These are phyloP conservation scores for Trididemnum nubilum DNA, from an alignment of 23 tunicate genomes.

Conservation along the genomic window DNA sequence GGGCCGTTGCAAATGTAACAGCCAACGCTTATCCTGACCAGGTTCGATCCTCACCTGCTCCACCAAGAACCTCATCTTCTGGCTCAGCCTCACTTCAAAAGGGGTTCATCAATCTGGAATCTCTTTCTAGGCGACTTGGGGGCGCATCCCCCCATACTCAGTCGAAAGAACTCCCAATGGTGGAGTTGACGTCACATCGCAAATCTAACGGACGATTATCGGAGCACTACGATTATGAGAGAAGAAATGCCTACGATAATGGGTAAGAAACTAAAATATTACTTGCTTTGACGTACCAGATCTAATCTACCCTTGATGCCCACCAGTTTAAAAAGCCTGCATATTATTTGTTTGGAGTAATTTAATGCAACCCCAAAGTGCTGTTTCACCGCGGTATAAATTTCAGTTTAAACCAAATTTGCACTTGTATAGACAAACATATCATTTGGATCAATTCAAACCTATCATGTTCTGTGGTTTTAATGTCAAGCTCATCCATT, in stretches of 20 bases:
- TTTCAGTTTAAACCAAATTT: too few species aligned
- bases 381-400: too few species aligned
- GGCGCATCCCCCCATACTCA: slow-evolving; percentile 8
- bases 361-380: too few species aligned
- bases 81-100: neutral
- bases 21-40: slow-evolving; percentile 24
- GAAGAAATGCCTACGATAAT: neutral
- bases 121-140: slow-evolving; percentile 27
- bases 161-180: slow-evolving; percentile 48
- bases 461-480: too few species aligned
- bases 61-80: neutral
- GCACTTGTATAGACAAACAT: too few species aligned
- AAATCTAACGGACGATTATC: slow-evolving; percentile 8
- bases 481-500: too few species aligned
- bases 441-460: too few species aligned
- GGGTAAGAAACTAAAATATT: too few species aligned
- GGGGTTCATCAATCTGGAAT: slow-evolving; percentile 51
- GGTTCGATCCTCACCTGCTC: slow-evolving; percentile 25
- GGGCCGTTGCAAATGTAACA: slow-evolving; percentile 39
- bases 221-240: slow-evolving; percentile 14
- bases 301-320: too few species aligned
- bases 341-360: too few species aligned
- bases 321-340: too few species aligned
- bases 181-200: slow-evolving; percentile 45
- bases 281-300: too few species aligned